phyloP scores from a whole-genome alignment of 2,888 invertebrate genomes.

The Pharmacophagus antenor region DNA sequence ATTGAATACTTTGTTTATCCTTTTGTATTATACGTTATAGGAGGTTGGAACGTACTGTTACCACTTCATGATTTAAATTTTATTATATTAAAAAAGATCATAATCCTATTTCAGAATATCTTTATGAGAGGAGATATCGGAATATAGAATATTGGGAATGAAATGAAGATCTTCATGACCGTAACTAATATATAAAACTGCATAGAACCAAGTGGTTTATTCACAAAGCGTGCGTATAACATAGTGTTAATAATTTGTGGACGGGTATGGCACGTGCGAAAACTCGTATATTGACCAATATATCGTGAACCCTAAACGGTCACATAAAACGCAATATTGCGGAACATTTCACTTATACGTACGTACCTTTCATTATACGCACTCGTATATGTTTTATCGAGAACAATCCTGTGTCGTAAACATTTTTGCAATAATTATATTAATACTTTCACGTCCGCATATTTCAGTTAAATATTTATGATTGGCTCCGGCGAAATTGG shows the following conservation, averaged over 20 bases:
- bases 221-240: neutral
- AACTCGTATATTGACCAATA: constrained; percentile 14
- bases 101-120: no score
- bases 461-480: no score
- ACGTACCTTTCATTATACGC: neutral
- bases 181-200: neutral
- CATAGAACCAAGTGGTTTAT: neutral
- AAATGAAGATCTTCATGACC: no score
- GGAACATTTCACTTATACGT: neutral
- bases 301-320: constrained; percentile 2
- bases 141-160: no score
- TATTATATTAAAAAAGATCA: no score
- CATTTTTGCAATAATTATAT: neutral
- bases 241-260: constrained; percentile 16
- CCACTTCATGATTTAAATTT: no score
- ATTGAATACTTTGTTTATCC: no score
- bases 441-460: no score
- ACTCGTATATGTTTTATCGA: neutral
- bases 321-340: constrained; percentile 4
- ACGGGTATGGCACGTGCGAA: constrained; percentile 6
- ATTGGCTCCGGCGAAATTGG: no score
- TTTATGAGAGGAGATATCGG: no score
- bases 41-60: no score
- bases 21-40: no score
- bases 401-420: neutral